Evolutionary conservation across 2,113 vertebrate species (phyloP), one percentile per base, ranked within the genome.

Genomic region (Centrocercus urophasianus): DNA sequence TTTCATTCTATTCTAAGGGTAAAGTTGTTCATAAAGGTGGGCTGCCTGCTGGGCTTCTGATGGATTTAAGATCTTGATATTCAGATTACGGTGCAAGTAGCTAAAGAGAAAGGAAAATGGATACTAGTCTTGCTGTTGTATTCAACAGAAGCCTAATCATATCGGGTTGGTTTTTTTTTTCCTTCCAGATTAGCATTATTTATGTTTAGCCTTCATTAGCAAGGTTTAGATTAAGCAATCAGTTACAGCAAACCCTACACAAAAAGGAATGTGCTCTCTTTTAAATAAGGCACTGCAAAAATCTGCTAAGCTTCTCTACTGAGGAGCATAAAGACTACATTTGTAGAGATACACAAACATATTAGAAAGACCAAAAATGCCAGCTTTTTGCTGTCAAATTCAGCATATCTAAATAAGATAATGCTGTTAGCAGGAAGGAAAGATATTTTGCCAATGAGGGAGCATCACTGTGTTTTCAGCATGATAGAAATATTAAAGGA

Each of bases 21-120:
- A 61, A 85, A 80, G 13, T 81, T 96, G 82, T 83, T 70, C 0
- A 3, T 65, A 89, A 94, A 96, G 88, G 95, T 96, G 94, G 71
- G 61, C 74, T 89, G 81, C 95, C 92, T 93, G 96, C 96, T 93
- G 93, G 36, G 78, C 34, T 92, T 32, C 48, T 92, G 93, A 88
- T 90, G 89, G 76, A 95, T 97, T 95, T 96, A 78, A 92, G 74
- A 52, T 76, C 65, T 65, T 94, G 83, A 67, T 92, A 94, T 93
- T 94, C 86, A 94, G 86, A 94, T 95, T 88, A 94, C 3, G 4
- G 76, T 70, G 54, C 60, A 89, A 94, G 79, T 21, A 73, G 67
- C 57, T 88, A 85, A 86, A 88, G 60, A 81, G 72, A 32, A 69
- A 84, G 86, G 59, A 67, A 90, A 96, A 95, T 69, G 66, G 2